These are phyloP conservation scores for Apis laboriosa DNA, from an alignment of 1,140 invertebrate genomes.

Conservation along the genomic window DNA sequence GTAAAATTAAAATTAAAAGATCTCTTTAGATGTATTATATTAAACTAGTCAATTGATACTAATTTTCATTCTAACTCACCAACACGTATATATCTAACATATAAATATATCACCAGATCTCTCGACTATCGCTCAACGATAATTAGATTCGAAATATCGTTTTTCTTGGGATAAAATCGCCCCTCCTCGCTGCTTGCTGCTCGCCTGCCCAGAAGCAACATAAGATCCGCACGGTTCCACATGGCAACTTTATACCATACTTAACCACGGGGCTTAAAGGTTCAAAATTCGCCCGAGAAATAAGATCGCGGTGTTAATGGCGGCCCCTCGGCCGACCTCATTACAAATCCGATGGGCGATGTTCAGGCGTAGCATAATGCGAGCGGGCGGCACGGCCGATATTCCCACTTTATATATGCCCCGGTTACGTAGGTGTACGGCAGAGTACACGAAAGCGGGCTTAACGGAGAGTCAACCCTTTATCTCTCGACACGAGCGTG, in stretches of 20 bases:
- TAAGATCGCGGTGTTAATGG: slow-evolving; percentile 21
- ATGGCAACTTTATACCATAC: not conserved
- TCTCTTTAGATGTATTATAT: no score
- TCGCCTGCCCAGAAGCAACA: not conserved
- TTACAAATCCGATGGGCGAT: slow-evolving; percentile 35
- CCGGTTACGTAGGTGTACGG: slow-evolving; percentile 29
- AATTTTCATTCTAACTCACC: no score
- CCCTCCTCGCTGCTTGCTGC: no score
- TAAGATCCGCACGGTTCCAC: not conserved
- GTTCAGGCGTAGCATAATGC: slow-evolving; percentile 31
- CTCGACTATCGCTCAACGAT: no score
- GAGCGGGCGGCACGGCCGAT: not conserved
- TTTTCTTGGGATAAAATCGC: no score
- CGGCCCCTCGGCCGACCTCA: slow-evolving; percentile 5
- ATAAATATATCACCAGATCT: no score
- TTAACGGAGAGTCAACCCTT: slow-evolving; percentile 55
- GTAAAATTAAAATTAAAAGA: no score
- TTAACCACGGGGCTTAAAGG: no score
- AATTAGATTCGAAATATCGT: no score
- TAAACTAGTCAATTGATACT: no score
- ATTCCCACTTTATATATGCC: slow-evolving; percentile 19
- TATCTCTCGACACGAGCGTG: slow-evolving; percentile 54
- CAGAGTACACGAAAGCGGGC: slow-evolving; percentile 57
- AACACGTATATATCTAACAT: no score
- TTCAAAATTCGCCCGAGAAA: slow-evolving; percentile 8